These are phyloP conservation scores for Chelon labrosus DNA, from an alignment of 2,797 vertebrate genomes.

Conservation along the genomic window DNA sequence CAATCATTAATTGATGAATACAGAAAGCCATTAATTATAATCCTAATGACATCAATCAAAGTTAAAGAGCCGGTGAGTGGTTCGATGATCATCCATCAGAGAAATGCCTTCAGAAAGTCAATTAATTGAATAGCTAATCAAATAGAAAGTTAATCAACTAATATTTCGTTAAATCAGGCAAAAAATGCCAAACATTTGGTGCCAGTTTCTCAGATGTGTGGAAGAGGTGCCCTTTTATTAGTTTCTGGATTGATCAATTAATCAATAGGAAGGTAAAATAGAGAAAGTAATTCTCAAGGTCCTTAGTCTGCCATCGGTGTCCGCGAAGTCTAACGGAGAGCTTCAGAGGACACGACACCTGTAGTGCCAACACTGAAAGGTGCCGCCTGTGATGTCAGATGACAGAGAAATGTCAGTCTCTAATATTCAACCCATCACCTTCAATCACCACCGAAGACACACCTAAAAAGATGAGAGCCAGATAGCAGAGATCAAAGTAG, in stretches of 20 bases:
- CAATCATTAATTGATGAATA: slow-evolving; percentile 25
- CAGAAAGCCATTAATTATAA: slow-evolving; percentile 11
- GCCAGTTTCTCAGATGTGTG: background rate
- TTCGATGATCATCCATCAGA: background rate
- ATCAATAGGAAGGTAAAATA: slow-evolving; percentile 12
- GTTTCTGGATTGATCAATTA: slow-evolving; percentile 2
- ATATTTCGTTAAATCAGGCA: background rate
- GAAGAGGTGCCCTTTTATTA: background rate
- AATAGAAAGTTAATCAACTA: slow-evolving; percentile 12
- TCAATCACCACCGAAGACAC: slow-evolving; percentile 56
- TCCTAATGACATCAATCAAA: slow-evolving; percentile 6
- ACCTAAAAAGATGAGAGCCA: slow-evolving; percentile 60
- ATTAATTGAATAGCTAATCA: background rate
- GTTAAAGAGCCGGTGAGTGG: background rate
- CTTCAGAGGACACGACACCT: slow-evolving; percentile 28
- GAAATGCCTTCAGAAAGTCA: background rate
- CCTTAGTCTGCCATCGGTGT: background rate
- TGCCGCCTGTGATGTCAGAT: slow-evolving; percentile 64
- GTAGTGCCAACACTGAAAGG: slow-evolving; percentile 25
- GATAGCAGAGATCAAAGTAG: slow-evolving; percentile 71
- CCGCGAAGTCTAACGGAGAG: slow-evolving; percentile 15
- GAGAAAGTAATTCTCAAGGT: background rate
- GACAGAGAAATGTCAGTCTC: slow-evolving; percentile 68
- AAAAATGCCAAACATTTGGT: background rate
- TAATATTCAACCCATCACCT: slow-evolving; percentile 69